A percentile compares a stretch with the other conserved stretches of the same genome.
Evolutionary conservation across 2,888 invertebrate genomes (phyloP).

Genomic region (Anorthoa munda): DNA sequence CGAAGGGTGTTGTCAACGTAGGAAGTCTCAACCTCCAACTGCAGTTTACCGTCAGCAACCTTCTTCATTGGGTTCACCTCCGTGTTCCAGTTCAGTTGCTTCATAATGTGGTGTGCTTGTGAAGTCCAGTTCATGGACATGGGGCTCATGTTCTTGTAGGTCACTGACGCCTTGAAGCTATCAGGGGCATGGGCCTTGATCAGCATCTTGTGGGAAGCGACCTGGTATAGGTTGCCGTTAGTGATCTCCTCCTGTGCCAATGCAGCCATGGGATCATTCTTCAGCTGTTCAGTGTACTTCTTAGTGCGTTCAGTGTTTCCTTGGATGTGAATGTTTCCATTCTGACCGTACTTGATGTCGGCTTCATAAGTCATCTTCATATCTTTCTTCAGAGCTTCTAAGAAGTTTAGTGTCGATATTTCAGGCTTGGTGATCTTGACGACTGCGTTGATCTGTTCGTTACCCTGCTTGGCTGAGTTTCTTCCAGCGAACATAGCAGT

Average conservation of each 20-base stretch:
- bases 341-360: conserved; percentile 89
- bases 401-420: conserved; percentile 88
- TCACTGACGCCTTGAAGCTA: conserved; percentile 84
- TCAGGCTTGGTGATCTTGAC: conserved; percentile 86
- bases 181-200: conserved; percentile 90
- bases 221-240: conserved; percentile 90
- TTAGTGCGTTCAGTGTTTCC: conserved; percentile 88
- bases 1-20: conserved; percentile 86
- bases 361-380: conserved; percentile 86
- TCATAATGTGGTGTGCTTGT: conserved; percentile 84
- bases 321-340: conserved; percentile 84
- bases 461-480: conserved; percentile 79
- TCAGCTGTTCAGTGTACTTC: conserved; percentile 87
- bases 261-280: conserved; percentile 83
- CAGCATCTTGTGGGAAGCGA: conserved; percentile 91
- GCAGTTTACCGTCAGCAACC: conserved; percentile 85
- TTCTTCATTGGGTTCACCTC: conserved; percentile 86
- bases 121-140: conserved; percentile 84
- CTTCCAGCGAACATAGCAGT: conserved; percentile 86
- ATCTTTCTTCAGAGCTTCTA: conserved; percentile 89
- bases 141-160: conserved; percentile 88
- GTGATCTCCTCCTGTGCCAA: conserved; percentile 89
- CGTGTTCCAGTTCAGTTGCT: conserved; percentile 85
- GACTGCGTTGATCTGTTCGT: conserved; percentile 87
- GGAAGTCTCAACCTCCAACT: conserved; percentile 84